Percentiles rank a stretch among this genome's conserved stretches.
Conservation (phyloP, 2,797 vertebrate genomes). For the Chromobotia macracanthus region DNA sequence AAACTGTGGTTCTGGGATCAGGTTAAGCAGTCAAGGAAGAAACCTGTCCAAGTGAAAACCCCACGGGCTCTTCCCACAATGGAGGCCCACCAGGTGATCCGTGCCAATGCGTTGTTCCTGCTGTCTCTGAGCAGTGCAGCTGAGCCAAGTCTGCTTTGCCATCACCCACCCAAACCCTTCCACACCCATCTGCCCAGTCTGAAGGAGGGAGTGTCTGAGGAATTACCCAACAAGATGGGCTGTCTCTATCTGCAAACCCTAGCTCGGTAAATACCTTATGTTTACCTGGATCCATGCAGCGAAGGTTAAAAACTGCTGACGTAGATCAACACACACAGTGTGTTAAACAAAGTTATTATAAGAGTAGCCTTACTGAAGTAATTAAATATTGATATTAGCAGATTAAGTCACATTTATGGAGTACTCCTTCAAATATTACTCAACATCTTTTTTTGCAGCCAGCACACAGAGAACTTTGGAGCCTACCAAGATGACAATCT, state of each 20-base stretch:
- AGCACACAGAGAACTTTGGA: slow-evolving; percentile 97
- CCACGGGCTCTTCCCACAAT: slow-evolving; percentile 95
- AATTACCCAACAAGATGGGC: slow-evolving; percentile 94
- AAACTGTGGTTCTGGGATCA: slow-evolving; percentile 58
- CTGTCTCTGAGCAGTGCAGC: slow-evolving; percentile 96
- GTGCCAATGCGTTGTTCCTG: slow-evolving; percentile 94
- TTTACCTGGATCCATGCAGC: not conserved
- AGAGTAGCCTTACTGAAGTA: not conserved
- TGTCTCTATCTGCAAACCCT: slow-evolving; percentile 97
- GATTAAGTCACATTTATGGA: not conserved
- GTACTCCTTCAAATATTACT: not conserved
- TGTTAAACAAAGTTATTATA: too few relatives aligned
- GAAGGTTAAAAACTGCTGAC: not conserved
- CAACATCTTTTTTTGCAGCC: slow-evolving; percentile 76
- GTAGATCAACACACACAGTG: too few relatives aligned
- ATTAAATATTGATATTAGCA: not conserved
- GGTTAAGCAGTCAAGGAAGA: slow-evolving; percentile 97
- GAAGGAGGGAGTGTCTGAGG: slow-evolving; percentile 95
- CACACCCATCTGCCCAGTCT: slow-evolving; percentile 93
- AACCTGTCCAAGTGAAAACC: slow-evolving; percentile 95
- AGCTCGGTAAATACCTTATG: slow-evolving; percentile 84
- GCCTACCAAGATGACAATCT: slow-evolving; percentile 96
- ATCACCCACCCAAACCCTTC: slow-evolving; percentile 90
- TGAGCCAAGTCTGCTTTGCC: slow-evolving; percentile 92
- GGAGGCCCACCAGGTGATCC: slow-evolving; percentile 99